Evolutionary conservation across 2,113 vertebrate genomes (phyloP).

Genomic region (Phaethon lepturus): DNA sequence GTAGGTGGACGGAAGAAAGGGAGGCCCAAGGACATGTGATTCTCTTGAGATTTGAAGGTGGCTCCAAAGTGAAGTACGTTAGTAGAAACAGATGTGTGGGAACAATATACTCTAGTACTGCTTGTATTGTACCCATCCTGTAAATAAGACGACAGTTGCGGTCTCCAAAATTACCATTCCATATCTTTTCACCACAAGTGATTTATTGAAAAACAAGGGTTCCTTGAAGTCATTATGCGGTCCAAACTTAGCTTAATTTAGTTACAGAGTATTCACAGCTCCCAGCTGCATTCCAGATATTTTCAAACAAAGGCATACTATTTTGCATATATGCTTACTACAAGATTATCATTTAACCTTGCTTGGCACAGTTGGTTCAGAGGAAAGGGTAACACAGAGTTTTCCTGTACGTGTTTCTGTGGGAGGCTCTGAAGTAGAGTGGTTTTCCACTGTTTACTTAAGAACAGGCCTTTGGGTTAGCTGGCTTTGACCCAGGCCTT

Average conservation of each 20-base stretch:
- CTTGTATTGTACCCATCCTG: not conserved
- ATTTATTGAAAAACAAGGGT: slow-evolving; percentile 6
- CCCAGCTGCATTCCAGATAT: not conserved
- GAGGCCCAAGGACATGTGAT: not conserved
- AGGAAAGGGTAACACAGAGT: not conserved
- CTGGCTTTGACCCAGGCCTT: slow-evolving; percentile 35
- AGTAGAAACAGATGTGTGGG: not conserved
- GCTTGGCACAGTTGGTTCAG: not conserved
- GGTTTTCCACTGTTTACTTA: slow-evolving; percentile 50
- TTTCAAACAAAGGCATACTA: not conserved
- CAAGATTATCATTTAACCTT: not conserved
- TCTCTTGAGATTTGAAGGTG: not conserved
- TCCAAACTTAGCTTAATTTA: slow-evolving; percentile 10
- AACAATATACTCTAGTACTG: not conserved
- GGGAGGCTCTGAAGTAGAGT: not conserved
- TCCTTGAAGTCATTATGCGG: not conserved
- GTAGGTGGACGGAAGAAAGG: not conserved
- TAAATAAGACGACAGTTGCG: not conserved
- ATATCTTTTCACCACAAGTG: not conserved
- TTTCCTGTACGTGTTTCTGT: not conserved
- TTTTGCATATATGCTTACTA: slow-evolving; percentile 5
- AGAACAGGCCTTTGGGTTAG: slow-evolving; percentile 35
- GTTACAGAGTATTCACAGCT: not conserved
- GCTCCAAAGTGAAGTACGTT: not conserved
- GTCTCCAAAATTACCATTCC: not conserved